Evolutionary conservation across 2,113 vertebrate species (phyloP), one percentile per base, ranked within the genome.

Genomic region (Sinocyclocheilus maitianheensis): DNA sequence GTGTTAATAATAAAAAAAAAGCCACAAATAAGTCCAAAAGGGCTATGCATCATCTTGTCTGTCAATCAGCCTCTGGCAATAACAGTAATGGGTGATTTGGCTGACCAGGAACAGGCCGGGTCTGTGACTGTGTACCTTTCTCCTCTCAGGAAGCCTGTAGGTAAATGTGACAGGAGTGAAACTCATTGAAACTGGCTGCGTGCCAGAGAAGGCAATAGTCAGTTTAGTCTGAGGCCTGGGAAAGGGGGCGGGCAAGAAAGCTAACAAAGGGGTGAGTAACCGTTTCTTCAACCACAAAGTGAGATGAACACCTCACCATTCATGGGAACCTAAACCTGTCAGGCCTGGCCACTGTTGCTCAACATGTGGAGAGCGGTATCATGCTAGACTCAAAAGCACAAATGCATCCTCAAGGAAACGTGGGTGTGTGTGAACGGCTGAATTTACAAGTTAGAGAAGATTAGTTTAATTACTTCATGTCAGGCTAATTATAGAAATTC

Each of bases 301-400:
- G 16, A 90, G 82, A 91, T 88, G 86, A 91, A 89, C 89, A 91
- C 80, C 89, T 92, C 87, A 87, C 53, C 34, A 86, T 84, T 89
- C 93, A 87, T 94, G 94, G 92, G 94, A 95, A 95, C 92, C 69
- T 76, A 89, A 94, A 94, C 93, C 91, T 89, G 94, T 93, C 89
- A 30, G 22, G 91, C 92, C 12, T 77, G 84, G 87, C 85, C 83
- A 34, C 75, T 48, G 40, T 95, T 95, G 93, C 93, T 89, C 92
- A 95, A 95, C 74, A 62, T 84, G 43, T 82, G 40, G 30, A 79
- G 72, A 78, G 48, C 62, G 72, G 75, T 81, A 75, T 84, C 85
- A 89, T 67, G 9, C 63, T 22, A 51, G 24, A 18, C 40, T 51
- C 24, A 5, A 10, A 82, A 72, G 11, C 48, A 58, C 48, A 37